Conservation (phyloP, 1,140 invertebrate genomes). For the Prorops nasuta region DNA sequence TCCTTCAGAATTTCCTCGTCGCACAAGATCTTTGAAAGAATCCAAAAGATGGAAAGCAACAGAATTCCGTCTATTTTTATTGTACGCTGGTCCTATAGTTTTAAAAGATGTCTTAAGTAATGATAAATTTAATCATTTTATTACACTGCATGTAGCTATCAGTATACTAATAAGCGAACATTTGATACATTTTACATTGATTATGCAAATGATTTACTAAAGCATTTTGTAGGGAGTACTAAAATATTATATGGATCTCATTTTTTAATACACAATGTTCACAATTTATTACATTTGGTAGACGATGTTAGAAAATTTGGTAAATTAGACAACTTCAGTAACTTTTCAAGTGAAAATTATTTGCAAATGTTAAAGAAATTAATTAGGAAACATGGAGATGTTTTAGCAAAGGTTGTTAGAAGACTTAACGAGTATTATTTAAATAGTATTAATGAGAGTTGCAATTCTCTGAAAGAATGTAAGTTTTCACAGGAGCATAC, state of each 20-base stretch:
- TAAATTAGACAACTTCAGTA: neutral
- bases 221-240: neutral
- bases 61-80: constrained; percentile 25
- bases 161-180: constrained; percentile 1
- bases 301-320: neutral
- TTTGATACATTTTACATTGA: too few species aligned
- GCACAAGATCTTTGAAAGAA: constrained; percentile 13
- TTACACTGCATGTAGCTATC: constrained; percentile 9
- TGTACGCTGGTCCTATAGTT: constrained; percentile 17
- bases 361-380: neutral
- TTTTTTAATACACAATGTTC: too few species aligned
- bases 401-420: neutral
- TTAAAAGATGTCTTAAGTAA: constrained; percentile 2
- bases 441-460: too few species aligned
- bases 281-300: neutral
- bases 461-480: too few species aligned
- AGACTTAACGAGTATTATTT: too few species aligned
- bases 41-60: constrained; percentile 20
- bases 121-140: constrained; percentile 5
- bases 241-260: constrained; percentile 5
- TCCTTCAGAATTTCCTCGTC: constrained; percentile 10
- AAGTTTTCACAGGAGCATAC: too few species aligned
- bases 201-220: too few species aligned
- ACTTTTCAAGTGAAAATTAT: constrained; percentile 1
- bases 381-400: neutral